phyloP scores from a whole-genome alignment of 2,888 invertebrate genomes.

The Fabriciana adippe region DNA sequence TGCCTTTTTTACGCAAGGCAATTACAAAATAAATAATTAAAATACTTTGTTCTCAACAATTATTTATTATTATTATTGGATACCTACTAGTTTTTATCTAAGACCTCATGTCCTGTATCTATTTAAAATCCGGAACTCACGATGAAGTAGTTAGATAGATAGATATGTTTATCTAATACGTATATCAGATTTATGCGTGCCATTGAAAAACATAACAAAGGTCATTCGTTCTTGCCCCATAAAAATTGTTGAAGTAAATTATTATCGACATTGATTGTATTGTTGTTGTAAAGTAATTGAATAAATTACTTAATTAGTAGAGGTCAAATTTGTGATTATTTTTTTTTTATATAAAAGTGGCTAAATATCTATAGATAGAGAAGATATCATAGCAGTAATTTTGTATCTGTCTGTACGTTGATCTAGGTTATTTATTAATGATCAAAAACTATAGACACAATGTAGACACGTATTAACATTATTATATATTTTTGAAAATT shows the following conservation, averaged over 20 bases:
- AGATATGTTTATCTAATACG: slow-evolving; percentile 27
- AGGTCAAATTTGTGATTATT: not conserved
- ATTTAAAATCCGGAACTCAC: slow-evolving; percentile 45
- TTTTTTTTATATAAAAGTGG: no score
- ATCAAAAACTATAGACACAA: no score
- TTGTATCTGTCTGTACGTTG: no score
- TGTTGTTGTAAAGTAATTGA: not conserved
- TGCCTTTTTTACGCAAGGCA: no score
- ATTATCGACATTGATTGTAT: not conserved
- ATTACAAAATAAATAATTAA: not conserved
- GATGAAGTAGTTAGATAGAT: slow-evolving; percentile 33
- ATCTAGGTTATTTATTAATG: no score
- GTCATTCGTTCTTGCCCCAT: slow-evolving; percentile 25
- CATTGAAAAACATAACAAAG: slow-evolving; percentile 33
- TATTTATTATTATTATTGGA: slow-evolving; percentile 2
- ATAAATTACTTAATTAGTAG: not conserved
- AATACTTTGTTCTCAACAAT: not conserved
- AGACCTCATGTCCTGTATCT: slow-evolving; percentile 28
- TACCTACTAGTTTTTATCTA: slow-evolving; percentile 9
- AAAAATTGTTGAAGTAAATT: slow-evolving; percentile 28
- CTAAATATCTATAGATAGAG: no score
- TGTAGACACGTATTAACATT: no score
- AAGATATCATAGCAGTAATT: no score
- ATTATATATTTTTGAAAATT: no score
- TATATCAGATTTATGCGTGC: slow-evolving; percentile 29